Conservation (phyloP, 1,140 invertebrate genomes). For the Lepidurus arcticus region DNA sequence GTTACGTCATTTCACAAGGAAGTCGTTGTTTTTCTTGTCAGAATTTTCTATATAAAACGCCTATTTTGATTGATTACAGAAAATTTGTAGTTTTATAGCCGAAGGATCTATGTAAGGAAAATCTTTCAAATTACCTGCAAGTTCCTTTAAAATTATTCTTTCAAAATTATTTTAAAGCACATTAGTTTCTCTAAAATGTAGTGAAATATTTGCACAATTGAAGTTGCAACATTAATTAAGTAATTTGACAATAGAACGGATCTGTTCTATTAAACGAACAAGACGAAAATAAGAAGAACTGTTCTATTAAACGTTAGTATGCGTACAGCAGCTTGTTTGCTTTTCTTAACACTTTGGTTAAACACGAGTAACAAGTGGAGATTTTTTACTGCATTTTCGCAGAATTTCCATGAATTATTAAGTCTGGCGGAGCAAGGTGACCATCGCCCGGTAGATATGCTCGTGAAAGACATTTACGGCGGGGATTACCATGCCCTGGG, state of each 20-base stretch:
- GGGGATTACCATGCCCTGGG: constrained; percentile 56
- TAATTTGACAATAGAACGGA: too few species aligned
- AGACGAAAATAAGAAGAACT: too few species aligned
- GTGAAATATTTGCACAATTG: too few species aligned
- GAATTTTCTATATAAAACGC: too few species aligned
- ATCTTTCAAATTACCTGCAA: not conserved
- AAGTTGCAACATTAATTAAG: too few species aligned
- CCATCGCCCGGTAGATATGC: constrained; percentile 65
- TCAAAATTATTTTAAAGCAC: too few species aligned
- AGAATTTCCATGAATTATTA: constrained; percentile 67
- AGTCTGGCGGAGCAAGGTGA: constrained; percentile 64
- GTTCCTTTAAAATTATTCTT: not conserved
- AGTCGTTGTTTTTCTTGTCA: too few species aligned
- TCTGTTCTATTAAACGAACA: too few species aligned
- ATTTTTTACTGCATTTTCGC: constrained; percentile 30
- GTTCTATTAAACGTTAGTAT: not conserved
- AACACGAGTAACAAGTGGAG: not conserved
- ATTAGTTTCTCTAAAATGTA: too few species aligned
- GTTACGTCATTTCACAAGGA: not conserved
- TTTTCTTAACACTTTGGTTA: not conserved
- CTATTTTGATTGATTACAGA: not conserved
- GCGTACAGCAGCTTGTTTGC: not conserved
- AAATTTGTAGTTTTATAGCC: not conserved
- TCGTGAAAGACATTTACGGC: constrained; percentile 71
- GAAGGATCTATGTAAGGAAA: not conserved